A percentile compares a stretch with the other conserved stretches of the same genome.
phyloP scores from a whole-genome alignment of 2,113 vertebrate genomes.

The Chitala chitala region DNA sequence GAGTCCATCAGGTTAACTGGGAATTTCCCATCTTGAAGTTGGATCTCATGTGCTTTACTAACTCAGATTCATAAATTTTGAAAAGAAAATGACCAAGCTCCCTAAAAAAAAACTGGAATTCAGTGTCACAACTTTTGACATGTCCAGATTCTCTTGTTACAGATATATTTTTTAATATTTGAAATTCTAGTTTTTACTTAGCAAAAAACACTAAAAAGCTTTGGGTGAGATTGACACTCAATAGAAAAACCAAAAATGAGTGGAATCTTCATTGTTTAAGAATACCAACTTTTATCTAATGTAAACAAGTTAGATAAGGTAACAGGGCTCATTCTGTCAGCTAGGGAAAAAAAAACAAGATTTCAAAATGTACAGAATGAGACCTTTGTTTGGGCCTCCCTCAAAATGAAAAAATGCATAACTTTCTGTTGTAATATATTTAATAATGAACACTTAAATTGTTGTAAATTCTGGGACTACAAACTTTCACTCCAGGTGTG shows the following conservation, averaged over 20 bases:
- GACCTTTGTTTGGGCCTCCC: not conserved
- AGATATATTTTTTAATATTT: not conserved
- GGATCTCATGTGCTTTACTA: not conserved
- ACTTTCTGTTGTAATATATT: no score
- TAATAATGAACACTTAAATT: no score
- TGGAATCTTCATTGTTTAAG: not conserved
- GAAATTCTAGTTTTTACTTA: not conserved
- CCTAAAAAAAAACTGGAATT: no score
- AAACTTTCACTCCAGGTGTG: not conserved
- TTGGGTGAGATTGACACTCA: not conserved
- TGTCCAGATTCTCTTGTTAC: no score
- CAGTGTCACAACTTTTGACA: not conserved
- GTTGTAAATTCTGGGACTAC: no score
- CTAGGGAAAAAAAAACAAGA: not conserved
- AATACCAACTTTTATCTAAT: not conserved
- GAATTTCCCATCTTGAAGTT: not conserved
- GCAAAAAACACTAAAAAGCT: not conserved
- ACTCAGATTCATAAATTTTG: not conserved
- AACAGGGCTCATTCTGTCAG: no score
- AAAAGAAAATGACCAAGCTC: no score
- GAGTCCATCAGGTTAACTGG: not conserved
- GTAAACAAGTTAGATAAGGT: not conserved
- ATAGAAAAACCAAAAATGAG: not conserved
- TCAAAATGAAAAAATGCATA: no score
- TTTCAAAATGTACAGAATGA: not conserved